Evolutionary conservation across 2,113 vertebrate genomes (phyloP).

Genomic region (Silurus glanis): DNA sequence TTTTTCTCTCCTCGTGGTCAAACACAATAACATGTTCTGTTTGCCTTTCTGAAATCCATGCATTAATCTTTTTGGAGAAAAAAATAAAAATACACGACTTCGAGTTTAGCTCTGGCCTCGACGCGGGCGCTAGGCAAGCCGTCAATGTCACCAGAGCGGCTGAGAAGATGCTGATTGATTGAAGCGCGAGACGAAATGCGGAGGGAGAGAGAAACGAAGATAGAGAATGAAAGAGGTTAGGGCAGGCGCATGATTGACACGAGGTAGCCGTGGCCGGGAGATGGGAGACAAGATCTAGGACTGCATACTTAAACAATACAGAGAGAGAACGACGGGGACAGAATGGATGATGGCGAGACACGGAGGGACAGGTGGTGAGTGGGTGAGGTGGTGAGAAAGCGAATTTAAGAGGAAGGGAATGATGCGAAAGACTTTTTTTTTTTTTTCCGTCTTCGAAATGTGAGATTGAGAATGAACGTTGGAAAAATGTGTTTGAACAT

Average conservation of each 20-base stretch:
- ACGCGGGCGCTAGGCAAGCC: constrained; percentile 63
- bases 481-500: constrained; percentile 30
- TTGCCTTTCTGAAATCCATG: neutral
- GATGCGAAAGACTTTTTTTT: constrained; percentile 47
- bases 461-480: constrained; percentile 59
- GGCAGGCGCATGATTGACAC: constrained; percentile 70
- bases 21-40: neutral
- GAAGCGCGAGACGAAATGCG: constrained; percentile 60
- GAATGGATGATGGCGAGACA: constrained; percentile 42
- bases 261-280: constrained; percentile 59
- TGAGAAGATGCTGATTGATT: constrained; percentile 70
- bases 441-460: constrained; percentile 16
- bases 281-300: constrained; percentile 40
- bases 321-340: constrained; percentile 56
- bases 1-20: too few species aligned
- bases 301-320: constrained; percentile 66
- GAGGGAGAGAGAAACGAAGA: constrained; percentile 56
- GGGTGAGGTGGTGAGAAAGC: constrained; percentile 66
- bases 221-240: constrained; percentile 43
- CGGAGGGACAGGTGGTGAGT: constrained; percentile 72
- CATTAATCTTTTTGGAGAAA: constrained; percentile 7
- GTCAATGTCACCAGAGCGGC: constrained; percentile 65
- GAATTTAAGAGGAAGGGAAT: constrained; percentile 52
- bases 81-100: constrained; percentile 14
- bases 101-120: constrained; percentile 54